Evolutionary conservation across 92 coral and sea anemone species (phyloP).

Genomic region (Zoanthus sansibaricus): DNA sequence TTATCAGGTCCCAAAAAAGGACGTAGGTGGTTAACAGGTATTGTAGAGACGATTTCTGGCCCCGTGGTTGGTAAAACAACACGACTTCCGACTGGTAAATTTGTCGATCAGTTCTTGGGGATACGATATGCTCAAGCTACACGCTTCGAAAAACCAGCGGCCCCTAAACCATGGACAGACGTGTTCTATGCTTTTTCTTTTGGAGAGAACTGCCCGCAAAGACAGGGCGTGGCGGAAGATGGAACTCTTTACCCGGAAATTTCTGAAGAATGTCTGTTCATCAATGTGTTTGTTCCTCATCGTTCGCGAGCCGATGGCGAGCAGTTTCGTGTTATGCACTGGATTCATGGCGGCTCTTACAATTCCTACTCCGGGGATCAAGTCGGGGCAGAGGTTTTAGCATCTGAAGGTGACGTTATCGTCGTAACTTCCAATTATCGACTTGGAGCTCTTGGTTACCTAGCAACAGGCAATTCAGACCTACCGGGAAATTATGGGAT

Average conservation of each 20-base stretch:
- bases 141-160: slow-evolving; percentile 4
- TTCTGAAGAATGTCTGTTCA: slow-evolving; percentile 10
- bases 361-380: slow-evolving; percentile 4
- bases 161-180: neutral
- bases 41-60: neutral
- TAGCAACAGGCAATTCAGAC: slow-evolving; percentile 17
- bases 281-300: slow-evolving; percentile 28
- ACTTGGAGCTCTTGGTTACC: slow-evolving; percentile 5
- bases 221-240: neutral
- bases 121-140: slow-evolving; percentile 15
- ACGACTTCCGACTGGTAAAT: neutral
- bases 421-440: too few species aligned
- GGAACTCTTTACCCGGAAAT: slow-evolving; percentile 12
- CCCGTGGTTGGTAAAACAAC: neutral
- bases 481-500: slow-evolving; percentile 33
- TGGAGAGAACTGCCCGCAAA: slow-evolving; percentile 9
- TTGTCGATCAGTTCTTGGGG: slow-evolving; percentile 20
- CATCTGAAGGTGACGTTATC: too few species aligned
- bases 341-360: slow-evolving; percentile 18
- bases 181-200: neutral
- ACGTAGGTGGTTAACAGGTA: neutral
- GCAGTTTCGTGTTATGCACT: slow-evolving; percentile 9
- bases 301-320: neutral
- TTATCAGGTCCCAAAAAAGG: neutral
- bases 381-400: slow-evolving; percentile 20